These are phyloP conservation scores for Sorex maritimensis DNA, from an alignment of 2,797 vertebrate genomes.

Conservation along the genomic window DNA sequence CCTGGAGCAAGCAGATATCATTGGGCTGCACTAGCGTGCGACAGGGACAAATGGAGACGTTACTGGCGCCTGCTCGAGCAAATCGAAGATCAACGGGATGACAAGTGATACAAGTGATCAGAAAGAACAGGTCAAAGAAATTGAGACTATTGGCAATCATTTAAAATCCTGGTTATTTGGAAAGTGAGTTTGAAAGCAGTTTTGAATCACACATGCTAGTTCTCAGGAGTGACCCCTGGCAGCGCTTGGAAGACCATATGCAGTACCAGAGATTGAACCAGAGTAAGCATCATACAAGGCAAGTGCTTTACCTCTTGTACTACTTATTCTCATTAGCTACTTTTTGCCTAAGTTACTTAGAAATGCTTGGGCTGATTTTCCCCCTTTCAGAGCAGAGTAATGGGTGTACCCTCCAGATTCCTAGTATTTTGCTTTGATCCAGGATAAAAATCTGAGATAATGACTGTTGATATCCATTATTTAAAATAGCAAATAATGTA, in stretches of 20 bases:
- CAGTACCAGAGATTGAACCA: background rate
- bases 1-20: too few species aligned
- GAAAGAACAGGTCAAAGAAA: background rate
- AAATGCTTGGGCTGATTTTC: background rate
- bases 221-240: too few species aligned
- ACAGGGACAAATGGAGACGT: too few species aligned
- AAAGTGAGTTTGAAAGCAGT: too few species aligned
- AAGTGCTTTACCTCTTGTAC: background rate
- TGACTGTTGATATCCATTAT: conserved; percentile 1
- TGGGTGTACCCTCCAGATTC: background rate
- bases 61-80: too few species aligned
- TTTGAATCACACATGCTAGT: too few species aligned
- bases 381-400: conserved; percentile 21
- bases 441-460: conserved; percentile 13
- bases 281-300: too few species aligned
- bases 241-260: too few species aligned
- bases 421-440: conserved; percentile 59
- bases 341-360: conserved; percentile 24
- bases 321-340: background rate
- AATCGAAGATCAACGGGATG: too few species aligned
- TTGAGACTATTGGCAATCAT: background rate
- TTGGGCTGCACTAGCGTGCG: too few species aligned
- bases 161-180: background rate
- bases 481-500: background rate
- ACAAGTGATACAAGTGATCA: too few species aligned